A percentile compares a stretch with the other conserved stretches of the same genome.
These are phyloP conservation scores for Glaucidium brasilianum DNA, from an alignment of 2,113 vertebrate genomes.

Conservation along the genomic window DNA sequence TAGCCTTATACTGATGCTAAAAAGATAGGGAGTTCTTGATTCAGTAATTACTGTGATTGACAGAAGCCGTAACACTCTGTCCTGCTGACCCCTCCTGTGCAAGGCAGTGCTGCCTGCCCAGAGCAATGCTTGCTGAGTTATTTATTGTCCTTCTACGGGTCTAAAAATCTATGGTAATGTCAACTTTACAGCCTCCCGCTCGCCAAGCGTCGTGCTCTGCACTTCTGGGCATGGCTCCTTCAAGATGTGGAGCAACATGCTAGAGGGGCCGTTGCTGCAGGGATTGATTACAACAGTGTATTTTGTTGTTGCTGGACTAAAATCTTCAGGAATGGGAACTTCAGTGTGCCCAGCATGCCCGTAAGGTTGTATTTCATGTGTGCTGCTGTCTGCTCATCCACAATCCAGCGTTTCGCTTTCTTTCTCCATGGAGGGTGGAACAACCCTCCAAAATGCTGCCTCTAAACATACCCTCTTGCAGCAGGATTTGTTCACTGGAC, in stretches of 20 bases:
- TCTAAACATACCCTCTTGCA: accelerated
- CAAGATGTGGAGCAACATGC: not conserved
- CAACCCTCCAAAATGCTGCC: not conserved
- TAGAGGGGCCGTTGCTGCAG: not conserved
- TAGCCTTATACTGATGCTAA: not conserved
- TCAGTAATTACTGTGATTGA: not conserved
- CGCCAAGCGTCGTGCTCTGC: not conserved
- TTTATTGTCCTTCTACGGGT: slow-evolving; percentile 7
- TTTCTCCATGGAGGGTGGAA: not conserved
- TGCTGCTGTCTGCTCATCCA: not conserved
- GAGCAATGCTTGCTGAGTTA: not conserved
- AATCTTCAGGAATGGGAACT: not conserved
- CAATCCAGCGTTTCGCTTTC: not conserved
- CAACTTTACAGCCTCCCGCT: not conserved
- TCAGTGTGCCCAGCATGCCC: not conserved
- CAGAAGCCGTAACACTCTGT: not conserved
- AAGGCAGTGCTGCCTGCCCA: not conserved
- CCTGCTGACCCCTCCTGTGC: not conserved
- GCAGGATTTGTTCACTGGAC: accelerated
- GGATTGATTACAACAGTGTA: not conserved
- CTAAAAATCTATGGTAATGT: slow-evolving; percentile 20
- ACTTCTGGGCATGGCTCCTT: not conserved
- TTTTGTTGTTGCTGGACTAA: not conserved
- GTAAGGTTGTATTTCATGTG: not conserved
- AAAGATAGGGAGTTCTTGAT: not conserved